These are phyloP conservation scores for Poicephalus meyeri DNA, from an alignment of 2,113 vertebrate genomes.

Conservation along the genomic window DNA sequence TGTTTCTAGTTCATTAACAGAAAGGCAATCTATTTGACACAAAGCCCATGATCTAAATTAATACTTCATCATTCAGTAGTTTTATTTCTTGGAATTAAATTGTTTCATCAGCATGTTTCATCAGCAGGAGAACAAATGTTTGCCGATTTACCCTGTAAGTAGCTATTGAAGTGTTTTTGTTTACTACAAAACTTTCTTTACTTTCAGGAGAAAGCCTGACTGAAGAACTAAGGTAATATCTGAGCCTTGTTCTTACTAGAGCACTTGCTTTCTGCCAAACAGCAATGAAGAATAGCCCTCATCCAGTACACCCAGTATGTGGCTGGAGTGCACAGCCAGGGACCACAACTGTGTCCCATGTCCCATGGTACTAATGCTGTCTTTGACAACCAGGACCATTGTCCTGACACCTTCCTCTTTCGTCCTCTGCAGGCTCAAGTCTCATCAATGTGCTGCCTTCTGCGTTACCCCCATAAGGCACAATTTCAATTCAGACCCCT, in stretches of 20 bases:
- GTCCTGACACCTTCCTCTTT: not conserved
- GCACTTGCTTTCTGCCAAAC: not conserved
- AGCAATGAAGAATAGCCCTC: accelerated
- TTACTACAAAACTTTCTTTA: not conserved
- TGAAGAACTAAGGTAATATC: not conserved
- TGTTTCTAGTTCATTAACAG: slow-evolving; percentile 12
- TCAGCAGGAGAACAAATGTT: not conserved
- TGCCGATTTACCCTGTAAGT: not conserved
- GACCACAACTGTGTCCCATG: not conserved
- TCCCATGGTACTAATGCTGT: not conserved
- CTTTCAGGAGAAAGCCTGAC: not conserved
- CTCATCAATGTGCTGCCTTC: not conserved
- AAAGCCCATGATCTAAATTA: slow-evolving; percentile 25
- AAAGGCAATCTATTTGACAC: slow-evolving; percentile 10
- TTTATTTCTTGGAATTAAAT: slow-evolving; percentile 42
- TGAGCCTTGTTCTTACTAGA: not conserved
- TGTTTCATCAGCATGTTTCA: not conserved
- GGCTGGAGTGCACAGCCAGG: not conserved
- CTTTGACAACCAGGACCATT: not conserved
- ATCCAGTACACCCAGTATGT: not conserved
- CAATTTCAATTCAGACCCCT: not conserved
- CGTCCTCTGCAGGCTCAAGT: not conserved
- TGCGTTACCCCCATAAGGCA: not conserved
- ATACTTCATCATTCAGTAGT: not conserved
- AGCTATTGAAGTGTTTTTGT: not conserved